Conservation (phyloP, 2,113 vertebrate species). For the Panurus biarmicus region DNA sequence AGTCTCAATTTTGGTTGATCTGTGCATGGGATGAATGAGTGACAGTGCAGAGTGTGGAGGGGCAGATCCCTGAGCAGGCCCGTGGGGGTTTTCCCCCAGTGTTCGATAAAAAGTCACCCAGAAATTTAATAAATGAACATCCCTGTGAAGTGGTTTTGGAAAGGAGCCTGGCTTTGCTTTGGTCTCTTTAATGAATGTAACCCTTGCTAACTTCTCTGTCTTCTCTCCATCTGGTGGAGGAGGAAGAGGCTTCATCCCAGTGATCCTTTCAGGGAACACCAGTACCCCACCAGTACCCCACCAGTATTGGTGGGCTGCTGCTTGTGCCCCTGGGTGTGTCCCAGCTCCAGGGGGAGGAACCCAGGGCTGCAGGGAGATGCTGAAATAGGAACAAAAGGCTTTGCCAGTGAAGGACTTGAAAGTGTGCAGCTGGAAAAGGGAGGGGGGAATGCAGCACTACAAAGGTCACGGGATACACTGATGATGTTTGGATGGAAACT, state of each 20-base stretch:
- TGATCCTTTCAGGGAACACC: not conserved
- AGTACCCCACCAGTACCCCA: not conserved
- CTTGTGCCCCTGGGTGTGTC: not conserved
- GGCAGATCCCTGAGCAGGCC: not conserved
- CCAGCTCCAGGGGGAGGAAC: not conserved
- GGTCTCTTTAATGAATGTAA: not conserved
- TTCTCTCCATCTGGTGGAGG: not conserved
- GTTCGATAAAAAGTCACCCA: not conserved
- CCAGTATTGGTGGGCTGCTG: not conserved
- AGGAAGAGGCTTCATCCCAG: not conserved
- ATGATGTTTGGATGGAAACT: slow-evolving; percentile 58
- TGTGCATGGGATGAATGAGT: not conserved
- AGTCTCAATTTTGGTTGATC: not conserved
- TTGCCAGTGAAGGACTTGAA: not conserved
- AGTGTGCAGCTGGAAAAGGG: slow-evolving; percentile 36
- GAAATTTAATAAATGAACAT: not conserved
- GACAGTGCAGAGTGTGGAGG: not conserved
- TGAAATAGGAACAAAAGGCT: slow-evolving; percentile 5
- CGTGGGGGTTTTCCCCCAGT: rapidly evolving
- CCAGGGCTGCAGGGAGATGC: not conserved
- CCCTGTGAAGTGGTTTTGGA: slow-evolving; percentile 49
- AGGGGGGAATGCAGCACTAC: slow-evolving; percentile 12
- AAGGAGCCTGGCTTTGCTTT: not conserved
- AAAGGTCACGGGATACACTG: slow-evolving; percentile 45
- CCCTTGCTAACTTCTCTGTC: not conserved